A percentile compares a stretch with the other conserved stretches of the same genome.
These are phyloP conservation scores for Netelia virgata DNA, from an alignment of 2,888 invertebrate species.

Conservation along the genomic window DNA sequence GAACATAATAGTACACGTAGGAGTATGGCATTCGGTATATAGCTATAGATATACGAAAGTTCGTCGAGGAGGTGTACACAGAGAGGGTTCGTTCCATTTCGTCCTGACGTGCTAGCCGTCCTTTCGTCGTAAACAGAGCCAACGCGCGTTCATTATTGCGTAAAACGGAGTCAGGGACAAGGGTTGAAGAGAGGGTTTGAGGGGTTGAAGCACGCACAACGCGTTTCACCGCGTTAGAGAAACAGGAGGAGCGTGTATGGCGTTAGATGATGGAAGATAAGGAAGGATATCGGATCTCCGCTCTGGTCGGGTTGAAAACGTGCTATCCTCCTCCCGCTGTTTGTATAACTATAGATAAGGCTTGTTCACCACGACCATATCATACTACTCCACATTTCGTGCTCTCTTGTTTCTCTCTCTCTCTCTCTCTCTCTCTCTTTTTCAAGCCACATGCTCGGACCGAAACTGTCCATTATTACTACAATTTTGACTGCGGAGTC, in stretches of 20 bases:
- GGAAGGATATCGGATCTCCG: constrained; percentile 62
- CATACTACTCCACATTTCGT: not conserved
- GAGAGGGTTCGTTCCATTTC: constrained; percentile 36
- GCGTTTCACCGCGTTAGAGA: not conserved
- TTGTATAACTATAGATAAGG: not conserved
- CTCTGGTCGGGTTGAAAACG: not conserved
- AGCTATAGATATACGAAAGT: not conserved
- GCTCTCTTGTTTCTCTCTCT: not conserved
- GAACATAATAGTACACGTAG: constrained; percentile 15
- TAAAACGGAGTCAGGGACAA: constrained; percentile 30
- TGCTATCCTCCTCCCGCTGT: constrained; percentile 11
- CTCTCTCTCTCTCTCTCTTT: not conserved
- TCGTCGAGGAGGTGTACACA: not conserved
- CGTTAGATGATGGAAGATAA: constrained; percentile 41
- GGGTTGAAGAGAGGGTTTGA: not conserved
- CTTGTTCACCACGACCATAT: constrained; percentile 5
- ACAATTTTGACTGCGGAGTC: constrained; percentile 4
- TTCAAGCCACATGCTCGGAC: not conserved
- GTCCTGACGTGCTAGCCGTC: constrained; percentile 27
- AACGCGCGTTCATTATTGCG: constrained; percentile 52
- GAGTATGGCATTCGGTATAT: not conserved
- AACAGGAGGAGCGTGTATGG: constrained; percentile 29
- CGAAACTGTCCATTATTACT: not conserved
- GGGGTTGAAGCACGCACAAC: constrained; percentile 11
- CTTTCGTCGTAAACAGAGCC: constrained; percentile 55